Evolutionary conservation across 2,113 vertebrate genomes (phyloP), one percentile per base, ranked within the genome.

Genomic region (Pelvicachromis taeniatus): DNA sequence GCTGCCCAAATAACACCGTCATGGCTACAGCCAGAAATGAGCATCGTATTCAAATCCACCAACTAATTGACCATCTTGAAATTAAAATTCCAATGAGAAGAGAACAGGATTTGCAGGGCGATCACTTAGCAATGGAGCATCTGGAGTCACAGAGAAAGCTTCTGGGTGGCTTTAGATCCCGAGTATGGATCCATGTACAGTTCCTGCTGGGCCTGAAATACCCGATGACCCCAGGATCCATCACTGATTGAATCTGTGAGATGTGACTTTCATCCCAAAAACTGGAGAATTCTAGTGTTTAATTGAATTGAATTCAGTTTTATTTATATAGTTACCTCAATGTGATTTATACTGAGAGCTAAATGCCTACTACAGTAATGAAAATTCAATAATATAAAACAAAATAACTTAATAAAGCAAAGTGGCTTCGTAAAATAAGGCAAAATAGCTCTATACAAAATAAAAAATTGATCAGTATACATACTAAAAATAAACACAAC

Each of bases 381-480:
- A 1, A 53, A 5, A n/a, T 4, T 58, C 0, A 35, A 35, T 12
- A 38, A 38, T 11, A 40, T 65, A 21, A 23, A 70, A 70, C 13
- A 0, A 42, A 40, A 70, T 26, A 42, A 21, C 2, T 45, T 21
- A 73, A 48, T 17, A 29, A 50, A 2, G 23, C 31, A 73, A 31
- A 0, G 2, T 73, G 0, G 68, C 14, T 73, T 48, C 42, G 29
- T 48, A 73, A 73, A 73, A 73, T 29, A 16, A 73, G 23, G 14
- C 42, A 50, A 50, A 75, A 50, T 19, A 29, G 9, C 0, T 50
- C 23, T 0, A 73, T 12, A 31, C 23, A 48, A 45, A 73, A 29
- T 29, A 48, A 29, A 73, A 73, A 73, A 73, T 48, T 42, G 23
- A 48, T 73, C 6, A 50, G 50, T 12, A 75, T 50, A 50, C 14